Evolutionary conservation across 2,113 vertebrate species (phyloP).

Genomic region (Sus scrofa): DNA sequence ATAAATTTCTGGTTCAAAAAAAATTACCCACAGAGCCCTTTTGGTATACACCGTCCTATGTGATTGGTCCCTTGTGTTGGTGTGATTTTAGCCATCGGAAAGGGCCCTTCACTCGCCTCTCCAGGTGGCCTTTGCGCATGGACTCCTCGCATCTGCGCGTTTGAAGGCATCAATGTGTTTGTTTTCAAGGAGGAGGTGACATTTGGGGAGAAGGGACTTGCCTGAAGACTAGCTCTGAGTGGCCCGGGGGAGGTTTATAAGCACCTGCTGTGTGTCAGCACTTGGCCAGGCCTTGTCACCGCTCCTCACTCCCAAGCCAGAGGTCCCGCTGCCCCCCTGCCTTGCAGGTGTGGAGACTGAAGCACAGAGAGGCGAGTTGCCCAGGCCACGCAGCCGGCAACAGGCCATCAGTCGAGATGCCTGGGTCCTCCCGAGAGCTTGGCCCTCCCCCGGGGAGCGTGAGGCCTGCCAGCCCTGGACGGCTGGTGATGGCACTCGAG

Average conservation of each 20-base stretch:
- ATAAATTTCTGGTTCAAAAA: background rate
- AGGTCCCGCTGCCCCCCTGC: background rate
- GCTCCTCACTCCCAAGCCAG: background rate
- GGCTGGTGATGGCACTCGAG: rapidly evolving
- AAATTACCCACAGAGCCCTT: background rate
- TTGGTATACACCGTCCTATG: rapidly evolving
- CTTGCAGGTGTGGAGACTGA: background rate
- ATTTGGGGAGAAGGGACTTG: background rate
- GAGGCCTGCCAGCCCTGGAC: background rate
- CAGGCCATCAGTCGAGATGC: background rate
- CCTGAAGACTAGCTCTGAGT: background rate
- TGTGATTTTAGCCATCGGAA: too few relatives aligned
- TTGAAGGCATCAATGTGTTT: background rate
- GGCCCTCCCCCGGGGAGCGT: background rate
- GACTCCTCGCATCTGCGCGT: too few relatives aligned
- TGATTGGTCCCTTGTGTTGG: background rate
- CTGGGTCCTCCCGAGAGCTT: background rate
- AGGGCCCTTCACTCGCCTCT: rapidly evolving
- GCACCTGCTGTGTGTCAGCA: rapidly evolving
- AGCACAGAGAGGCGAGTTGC: rapidly evolving
- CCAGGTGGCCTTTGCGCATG: rapidly evolving
- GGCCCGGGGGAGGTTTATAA: background rate
- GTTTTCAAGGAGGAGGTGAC: background rate
- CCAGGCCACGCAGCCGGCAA: background rate
- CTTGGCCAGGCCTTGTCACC: rapidly evolving